phyloP scores from a whole-genome alignment of 2,888 invertebrate genomes.

The Cantharis flavilabris region DNA sequence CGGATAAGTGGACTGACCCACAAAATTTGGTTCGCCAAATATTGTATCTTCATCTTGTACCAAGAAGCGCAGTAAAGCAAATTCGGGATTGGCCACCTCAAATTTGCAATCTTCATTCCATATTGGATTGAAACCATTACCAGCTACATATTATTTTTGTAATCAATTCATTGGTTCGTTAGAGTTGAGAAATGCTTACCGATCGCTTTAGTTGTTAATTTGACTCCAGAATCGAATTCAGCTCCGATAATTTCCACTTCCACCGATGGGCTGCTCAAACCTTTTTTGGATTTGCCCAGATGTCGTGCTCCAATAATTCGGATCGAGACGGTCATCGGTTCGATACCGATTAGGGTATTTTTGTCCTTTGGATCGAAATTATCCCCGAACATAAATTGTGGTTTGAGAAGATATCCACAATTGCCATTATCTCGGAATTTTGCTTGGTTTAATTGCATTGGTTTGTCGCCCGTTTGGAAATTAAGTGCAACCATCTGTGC shows the following conservation, averaged over 20 bases:
- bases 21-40: slow-evolving; percentile 95
- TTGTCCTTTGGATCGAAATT: slow-evolving; percentile 79
- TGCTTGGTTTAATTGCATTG: slow-evolving; percentile 95
- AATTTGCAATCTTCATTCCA: slow-evolving; percentile 91
- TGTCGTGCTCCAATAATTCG: slow-evolving; percentile 89
- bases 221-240: slow-evolving; percentile 80
- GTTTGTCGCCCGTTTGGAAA: slow-evolving; percentile 93
- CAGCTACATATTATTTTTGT: slow-evolving; percentile 60
- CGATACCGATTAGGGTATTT: slow-evolving; percentile 61
- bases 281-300: slow-evolving; percentile 79
- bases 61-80: slow-evolving; percentile 84
- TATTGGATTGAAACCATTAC: slow-evolving; percentile 92
- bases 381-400: slow-evolving; percentile 83
- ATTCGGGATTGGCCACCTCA: slow-evolving; percentile 77
- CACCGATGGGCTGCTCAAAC: slow-evolving; percentile 87
- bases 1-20: slow-evolving; percentile 94
- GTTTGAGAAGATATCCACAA: slow-evolving; percentile 91
- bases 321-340: slow-evolving; percentile 69
- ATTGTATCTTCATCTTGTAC: slow-evolving; percentile 91
- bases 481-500: slow-evolving; percentile 98
- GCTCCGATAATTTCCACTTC: slow-evolving; percentile 90
- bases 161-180: background rate
- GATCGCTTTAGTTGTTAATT: slow-evolving; percentile 83
- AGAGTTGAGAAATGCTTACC: slow-evolving; percentile 59
- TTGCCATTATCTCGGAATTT: slow-evolving; percentile 90